Evolutionary conservation across 2,113 vertebrate genomes (phyloP), one percentile per base, ranked within the genome.

Genomic region (Pholis gunnellus): DNA sequence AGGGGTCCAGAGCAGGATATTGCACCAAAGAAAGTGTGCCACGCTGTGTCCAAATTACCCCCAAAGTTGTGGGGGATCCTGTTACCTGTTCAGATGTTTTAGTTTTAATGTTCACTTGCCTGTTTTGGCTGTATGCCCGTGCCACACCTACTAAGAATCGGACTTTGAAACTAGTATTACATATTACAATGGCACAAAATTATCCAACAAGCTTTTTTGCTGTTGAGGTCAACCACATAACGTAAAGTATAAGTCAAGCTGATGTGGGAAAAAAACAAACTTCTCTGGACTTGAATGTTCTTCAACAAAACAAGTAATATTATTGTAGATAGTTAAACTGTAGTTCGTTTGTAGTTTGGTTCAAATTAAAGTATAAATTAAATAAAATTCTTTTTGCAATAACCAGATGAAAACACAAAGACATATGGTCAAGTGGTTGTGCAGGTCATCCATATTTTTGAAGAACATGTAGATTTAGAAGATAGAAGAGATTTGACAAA

Each of bases 1-100:
- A 87, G 89, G 90, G 82, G 80, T 57, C 79, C 74, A 54, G 60
- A 81, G 89, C 90, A 95, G 94, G 95, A 95, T 95, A 95, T 95
- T 95, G 91, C 89, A 79, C 85, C 75, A 81, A 93, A 86, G 90
- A 93, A 94, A 91, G 92, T 92, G 94, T 93, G 92, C 90, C 92
- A 92, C 69, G 50, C 84, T 86, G 89, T 92, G 90, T 91, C 90
- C 89, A 95, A 94, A 93, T 94, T 83, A 94, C 86, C 87, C 88
- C 79, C 87, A 91, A 93, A 93, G 88, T 91, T 90, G 88, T 87
- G 73, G 74, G 29, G 82, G 90, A 94, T 95, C 86, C 82, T 81
- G 87, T 95, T 95, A 94, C 95, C 84, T 92, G 89, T 94, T 94
- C 93, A 95, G 93, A 93, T 94, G 94, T 93, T 93, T 92, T 78